Conservation (phyloP, 2,113 vertebrate genomes). For the Archocentrus centrarchus region DNA sequence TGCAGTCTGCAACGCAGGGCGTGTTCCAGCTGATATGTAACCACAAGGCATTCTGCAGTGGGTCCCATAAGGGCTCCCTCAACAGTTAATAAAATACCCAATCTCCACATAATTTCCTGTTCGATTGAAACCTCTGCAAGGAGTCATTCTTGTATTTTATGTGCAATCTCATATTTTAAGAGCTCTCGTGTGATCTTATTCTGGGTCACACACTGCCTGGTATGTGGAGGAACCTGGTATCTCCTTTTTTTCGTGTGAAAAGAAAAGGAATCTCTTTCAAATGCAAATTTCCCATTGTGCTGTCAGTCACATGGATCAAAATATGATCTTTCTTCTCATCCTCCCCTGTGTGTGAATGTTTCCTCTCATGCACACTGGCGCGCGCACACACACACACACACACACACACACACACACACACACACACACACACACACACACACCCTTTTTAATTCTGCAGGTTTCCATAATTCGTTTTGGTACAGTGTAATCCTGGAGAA, state of each 20-base stretch:
- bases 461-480: constrained; percentile 53
- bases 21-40: constrained; percentile 23
- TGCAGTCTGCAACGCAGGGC: not conserved
- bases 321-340: constrained; percentile 41
- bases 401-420: not conserved
- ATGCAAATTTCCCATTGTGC: constrained; percentile 61
- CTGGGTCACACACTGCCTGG: not conserved
- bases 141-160: constrained; percentile 23
- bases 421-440: not conserved
- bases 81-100: constrained; percentile 1
- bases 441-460: constrained; percentile 25
- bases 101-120: not conserved
- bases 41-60: constrained; percentile 26
- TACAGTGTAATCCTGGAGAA: constrained; percentile 53
- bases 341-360: constrained; percentile 38
- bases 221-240: constrained; percentile 23
- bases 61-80: constrained; percentile 1
- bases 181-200: not conserved
- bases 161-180: not conserved
- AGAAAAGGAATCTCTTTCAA: constrained; percentile 47
- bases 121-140: not conserved
- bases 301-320: constrained; percentile 43
- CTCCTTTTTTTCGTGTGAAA: constrained; percentile 8
- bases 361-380: not conserved
- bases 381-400: not conserved